These are phyloP conservation scores for Falcaria lacertinaria DNA, from an alignment of 2,888 invertebrate genomes.

Conservation along the genomic window DNA sequence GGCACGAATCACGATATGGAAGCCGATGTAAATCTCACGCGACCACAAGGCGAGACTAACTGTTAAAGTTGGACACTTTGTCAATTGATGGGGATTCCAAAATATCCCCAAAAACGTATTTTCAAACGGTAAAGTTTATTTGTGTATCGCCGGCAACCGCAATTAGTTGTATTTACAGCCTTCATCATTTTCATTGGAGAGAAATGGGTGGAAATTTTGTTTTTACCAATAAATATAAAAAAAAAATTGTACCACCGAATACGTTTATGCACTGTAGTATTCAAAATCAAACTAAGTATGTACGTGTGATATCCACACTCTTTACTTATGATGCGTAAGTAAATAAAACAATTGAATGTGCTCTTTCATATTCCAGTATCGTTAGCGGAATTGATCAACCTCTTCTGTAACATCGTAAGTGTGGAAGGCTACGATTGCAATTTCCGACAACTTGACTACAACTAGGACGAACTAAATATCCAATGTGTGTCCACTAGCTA, in stretches of 20 bases:
- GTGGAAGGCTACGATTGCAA: conserved; percentile 2
- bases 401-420: background rate
- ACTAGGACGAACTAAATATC: background rate
- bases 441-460: background rate
- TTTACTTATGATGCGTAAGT: too few relatives aligned
- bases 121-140: background rate
- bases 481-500: background rate
- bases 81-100: background rate
- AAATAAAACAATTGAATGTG: background rate
- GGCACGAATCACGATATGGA: too few relatives aligned
- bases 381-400: background rate
- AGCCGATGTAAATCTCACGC: background rate
- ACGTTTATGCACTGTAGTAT: too few relatives aligned
- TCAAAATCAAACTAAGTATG: too few relatives aligned
- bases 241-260: too few relatives aligned
- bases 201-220: background rate
- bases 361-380: background rate
- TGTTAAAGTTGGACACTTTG: background rate
- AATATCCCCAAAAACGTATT: background rate
- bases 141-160: background rate
- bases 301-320: too few relatives aligned
- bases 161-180: background rate
- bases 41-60: background rate
- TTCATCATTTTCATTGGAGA: background rate
- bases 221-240: too few relatives aligned